Evolutionary conservation across 2,797 vertebrate genomes (phyloP), one percentile per base, ranked within the genome.

Genomic region (Picus viridis): DNA sequence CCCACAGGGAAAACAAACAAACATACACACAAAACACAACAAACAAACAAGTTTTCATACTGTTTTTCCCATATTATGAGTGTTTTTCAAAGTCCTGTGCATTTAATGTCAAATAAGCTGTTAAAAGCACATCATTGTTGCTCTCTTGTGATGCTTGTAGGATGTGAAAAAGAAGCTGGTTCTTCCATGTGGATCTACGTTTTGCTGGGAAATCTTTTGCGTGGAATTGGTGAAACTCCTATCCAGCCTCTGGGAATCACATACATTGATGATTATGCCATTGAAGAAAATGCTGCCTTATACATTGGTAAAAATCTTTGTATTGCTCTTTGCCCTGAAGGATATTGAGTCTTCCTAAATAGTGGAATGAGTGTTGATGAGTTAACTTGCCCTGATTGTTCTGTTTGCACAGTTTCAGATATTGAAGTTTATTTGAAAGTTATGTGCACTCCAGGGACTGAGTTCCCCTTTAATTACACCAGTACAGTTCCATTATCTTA

Each of bases 151-250:
- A 20, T 72, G 18, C 26, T 24, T 54, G 7, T 89, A 98, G 98
- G 96, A 30, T 99, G 98, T 92, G 97, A 98, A 86, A 95, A 94
- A 36, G 98, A 98, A 92, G 83, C 96, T 59, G 97, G 97, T 8
- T 97, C 98, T 27, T 98, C 98, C 92, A 98, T 98, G 98, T 99
- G 98, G 98, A 96, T 98, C 67, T 98, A 98, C 36, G 97, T 99
- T 83, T 97, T 99, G 39, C 94, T 99, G 13, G 98, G 98, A 23
- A 99, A 99, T 77, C 97, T 98, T 49, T 89, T 99, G 47, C 98
- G 98, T 78, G 98, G 98, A 69, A 97, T 99, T 72, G 98, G 98
- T 47, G 98, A 99, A 96, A 98, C 98, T 12, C 98, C 98, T 2
- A 98, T 99, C 63, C 98, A 98, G 85, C 98, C 98, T 13, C 87